A percentile compares a stretch with the other conserved stretches of the same genome.
Conservation (phyloP, 1,140 invertebrate species). For the Pectinophora gossypiella region DNA sequence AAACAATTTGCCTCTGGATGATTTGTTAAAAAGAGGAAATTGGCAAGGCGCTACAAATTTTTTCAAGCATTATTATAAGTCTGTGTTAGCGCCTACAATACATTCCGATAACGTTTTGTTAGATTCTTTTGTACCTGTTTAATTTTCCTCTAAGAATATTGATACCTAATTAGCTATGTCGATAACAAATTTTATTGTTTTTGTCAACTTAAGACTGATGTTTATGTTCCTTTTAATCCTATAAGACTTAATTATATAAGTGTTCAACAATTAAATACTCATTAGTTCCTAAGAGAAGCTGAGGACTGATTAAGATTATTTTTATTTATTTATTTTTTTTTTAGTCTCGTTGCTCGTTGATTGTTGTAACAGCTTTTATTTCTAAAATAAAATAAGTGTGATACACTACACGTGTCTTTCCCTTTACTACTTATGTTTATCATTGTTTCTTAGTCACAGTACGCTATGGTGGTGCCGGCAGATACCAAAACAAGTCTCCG, state of each 20-base stretch:
- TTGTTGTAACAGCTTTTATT: background rate
- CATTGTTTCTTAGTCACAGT: no score
- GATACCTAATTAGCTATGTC: background rate
- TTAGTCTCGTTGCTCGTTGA: no score
- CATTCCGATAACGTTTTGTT: background rate
- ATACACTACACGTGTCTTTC: background rate
- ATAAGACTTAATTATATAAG: no score
- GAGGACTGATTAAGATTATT: background rate
- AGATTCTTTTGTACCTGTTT: background rate
- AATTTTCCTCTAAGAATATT: background rate
- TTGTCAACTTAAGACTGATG: background rate
- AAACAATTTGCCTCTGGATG: slow-evolving; percentile 25
- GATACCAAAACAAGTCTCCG: background rate
- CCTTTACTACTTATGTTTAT: background rate
- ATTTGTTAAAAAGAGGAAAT: slow-evolving; percentile 27
- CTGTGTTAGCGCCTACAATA: no score
- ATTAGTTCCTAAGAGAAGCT: background rate
- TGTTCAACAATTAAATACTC: no score
- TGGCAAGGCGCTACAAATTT: slow-evolving; percentile 31
- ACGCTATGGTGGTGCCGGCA: background rate
- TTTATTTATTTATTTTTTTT: no score
- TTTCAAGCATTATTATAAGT: slow-evolving; percentile 31
- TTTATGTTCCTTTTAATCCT: background rate
- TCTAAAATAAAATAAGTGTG: background rate
- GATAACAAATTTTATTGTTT: background rate